Conservation (phyloP, 2,113 vertebrate genomes). For the Monarcha castaneiventris region DNA sequence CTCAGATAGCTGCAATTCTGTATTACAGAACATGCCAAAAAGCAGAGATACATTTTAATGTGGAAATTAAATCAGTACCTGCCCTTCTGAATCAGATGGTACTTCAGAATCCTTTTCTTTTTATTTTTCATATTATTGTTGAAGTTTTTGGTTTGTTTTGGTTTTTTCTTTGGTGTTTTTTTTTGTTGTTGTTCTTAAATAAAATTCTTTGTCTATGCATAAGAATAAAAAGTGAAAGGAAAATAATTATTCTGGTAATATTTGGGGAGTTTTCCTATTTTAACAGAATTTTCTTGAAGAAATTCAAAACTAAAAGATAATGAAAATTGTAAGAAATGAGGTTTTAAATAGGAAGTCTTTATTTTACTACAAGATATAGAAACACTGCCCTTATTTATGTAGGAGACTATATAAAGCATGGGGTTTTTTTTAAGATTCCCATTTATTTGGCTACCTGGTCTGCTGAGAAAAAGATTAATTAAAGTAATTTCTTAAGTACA, state of each 20-base stretch:
- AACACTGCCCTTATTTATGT: neutral
- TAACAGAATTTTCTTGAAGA: neutral
- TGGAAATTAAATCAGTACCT: neutral
- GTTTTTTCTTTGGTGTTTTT: neutral
- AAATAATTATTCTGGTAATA: neutral
- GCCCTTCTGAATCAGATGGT: neutral
- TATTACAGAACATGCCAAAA: neutral
- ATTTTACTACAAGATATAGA: neutral
- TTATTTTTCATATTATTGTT: neutral
- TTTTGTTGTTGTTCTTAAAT: neutral
- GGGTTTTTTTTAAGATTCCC: neutral
- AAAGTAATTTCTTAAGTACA: neutral
- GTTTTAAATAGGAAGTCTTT: neutral
- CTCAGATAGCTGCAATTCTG: neutral
- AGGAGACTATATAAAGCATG: neutral
- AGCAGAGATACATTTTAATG: neutral
- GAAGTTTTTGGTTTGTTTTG: neutral
- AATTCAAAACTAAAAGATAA: neutral
- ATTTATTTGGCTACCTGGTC: neutral
- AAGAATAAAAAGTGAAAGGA: neutral
- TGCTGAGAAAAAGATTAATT: neutral
- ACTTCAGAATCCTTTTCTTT: neutral
- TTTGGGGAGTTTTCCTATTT: neutral
- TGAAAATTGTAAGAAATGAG: neutral
- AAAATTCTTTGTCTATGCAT: neutral